These are phyloP conservation scores for Triplophysa siluroides DNA, from an alignment of 2,113 vertebrate genomes.

Conservation along the genomic window DNA sequence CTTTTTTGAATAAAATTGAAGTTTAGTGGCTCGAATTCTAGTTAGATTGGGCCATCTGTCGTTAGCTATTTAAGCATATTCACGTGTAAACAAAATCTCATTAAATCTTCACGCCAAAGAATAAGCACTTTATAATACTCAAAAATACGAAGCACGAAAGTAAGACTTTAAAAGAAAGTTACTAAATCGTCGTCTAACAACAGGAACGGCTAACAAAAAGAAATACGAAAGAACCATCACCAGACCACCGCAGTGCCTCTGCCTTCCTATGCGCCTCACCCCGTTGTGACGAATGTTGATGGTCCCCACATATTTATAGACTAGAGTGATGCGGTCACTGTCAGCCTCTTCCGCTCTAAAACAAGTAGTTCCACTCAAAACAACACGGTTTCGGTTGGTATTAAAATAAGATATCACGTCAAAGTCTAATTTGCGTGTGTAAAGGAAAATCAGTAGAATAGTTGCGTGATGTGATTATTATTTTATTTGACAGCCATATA, in stretches of 20 bases:
- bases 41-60: background rate
- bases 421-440: background rate
- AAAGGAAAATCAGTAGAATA: background rate
- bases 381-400: background rate
- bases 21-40: background rate
- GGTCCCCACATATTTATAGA: constrained; percentile 48
- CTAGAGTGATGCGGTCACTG: background rate
- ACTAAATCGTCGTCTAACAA: background rate
- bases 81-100: background rate
- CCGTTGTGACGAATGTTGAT: fast-evolving
- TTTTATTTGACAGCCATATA: too few species aligned
- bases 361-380: constrained; percentile 56
- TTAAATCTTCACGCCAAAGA: background rate
- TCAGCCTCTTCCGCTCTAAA: constrained; percentile 56
- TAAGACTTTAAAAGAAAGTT: background rate
- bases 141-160: background rate
- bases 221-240: constrained; percentile 6
- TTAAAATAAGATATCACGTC: background rate
- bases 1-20: background rate
- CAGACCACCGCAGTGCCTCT: background rate
- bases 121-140: background rate
- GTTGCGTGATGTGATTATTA: background rate
- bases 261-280: background rate
- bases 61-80: background rate
- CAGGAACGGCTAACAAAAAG: background rate